Percentiles rank a stretch among this genome's conserved stretches.
phyloP scores from a whole-genome alignment of 2,113 vertebrate species.

The Caranx ignobilis region DNA sequence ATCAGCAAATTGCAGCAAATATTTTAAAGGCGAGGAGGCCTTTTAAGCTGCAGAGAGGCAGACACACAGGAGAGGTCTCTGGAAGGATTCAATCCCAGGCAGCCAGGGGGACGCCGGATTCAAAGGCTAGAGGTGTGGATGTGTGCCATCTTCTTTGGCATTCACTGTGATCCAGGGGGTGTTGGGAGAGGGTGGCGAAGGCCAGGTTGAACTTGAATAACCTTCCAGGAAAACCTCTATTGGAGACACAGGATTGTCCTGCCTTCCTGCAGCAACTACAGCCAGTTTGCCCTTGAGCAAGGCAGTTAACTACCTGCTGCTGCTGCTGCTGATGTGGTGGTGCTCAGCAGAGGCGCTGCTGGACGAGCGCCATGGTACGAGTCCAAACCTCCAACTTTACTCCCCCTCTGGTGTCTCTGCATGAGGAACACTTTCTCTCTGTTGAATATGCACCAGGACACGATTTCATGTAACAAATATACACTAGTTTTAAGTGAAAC shows the following conservation, averaged over 20 bases:
- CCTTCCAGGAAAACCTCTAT: conserved; percentile 15
- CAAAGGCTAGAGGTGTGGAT: conserved; percentile 20
- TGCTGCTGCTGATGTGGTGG: conserved; percentile 37
- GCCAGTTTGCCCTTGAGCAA: conserved; percentile 60
- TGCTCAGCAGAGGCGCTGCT: not conserved
- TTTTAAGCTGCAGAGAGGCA: conserved; percentile 1
- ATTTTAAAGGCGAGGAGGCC: conserved; percentile 10
- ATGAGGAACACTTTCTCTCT: not conserved
- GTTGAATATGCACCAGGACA: conserved; percentile 24
- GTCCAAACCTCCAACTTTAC: conserved; percentile 13
- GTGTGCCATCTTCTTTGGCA: conserved; percentile 37
- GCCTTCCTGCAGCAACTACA: not conserved
- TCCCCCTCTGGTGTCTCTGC: conserved; percentile 14
- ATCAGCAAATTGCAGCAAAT: conserved; percentile 11
- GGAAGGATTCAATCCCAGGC: conserved; percentile 43
- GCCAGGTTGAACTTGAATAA: not conserved
- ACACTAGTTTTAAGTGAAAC: conserved; percentile 17
- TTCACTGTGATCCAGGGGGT: conserved; percentile 17
- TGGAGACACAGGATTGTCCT: conserved; percentile 3
- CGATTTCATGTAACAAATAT: not conserved
- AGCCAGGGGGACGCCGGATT: conserved; percentile 16
- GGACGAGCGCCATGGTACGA: conserved; percentile 14
- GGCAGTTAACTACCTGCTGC: conserved; percentile 43
- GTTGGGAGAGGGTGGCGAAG: not conserved
- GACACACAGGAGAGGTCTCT: not conserved